Evolutionary conservation across 2,113 vertebrate species (phyloP).

Genomic region (Nycticryphes semicollaris): DNA sequence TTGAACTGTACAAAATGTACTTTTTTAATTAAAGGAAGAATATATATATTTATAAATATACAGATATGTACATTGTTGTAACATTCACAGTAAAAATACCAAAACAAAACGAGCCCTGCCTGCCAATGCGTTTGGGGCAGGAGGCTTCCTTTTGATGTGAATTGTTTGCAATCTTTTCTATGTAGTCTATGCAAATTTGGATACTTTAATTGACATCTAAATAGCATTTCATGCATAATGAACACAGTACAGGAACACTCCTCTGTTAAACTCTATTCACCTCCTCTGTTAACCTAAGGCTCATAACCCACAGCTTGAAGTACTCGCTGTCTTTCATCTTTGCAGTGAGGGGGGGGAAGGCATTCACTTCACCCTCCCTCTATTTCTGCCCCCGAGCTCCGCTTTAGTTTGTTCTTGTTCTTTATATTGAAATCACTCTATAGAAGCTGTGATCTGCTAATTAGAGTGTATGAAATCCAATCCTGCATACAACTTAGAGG

Average conservation of each 20-base stretch:
- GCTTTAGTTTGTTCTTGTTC: slow-evolving; percentile 17
- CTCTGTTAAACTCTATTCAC: slow-evolving; percentile 45
- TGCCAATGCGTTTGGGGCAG: slow-evolving; percentile 47
- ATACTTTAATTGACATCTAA: slow-evolving; percentile 65
- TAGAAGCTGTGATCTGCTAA: slow-evolving; percentile 13
- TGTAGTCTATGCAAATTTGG: slow-evolving; percentile 56
- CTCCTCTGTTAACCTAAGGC: slow-evolving; percentile 15
- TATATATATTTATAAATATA: slow-evolving; percentile 81
- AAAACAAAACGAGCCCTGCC: background rate
- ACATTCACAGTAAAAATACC: slow-evolving; percentile 71
- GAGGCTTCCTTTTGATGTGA: slow-evolving; percentile 51
- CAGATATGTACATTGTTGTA: slow-evolving; percentile 67
- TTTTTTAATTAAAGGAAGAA: slow-evolving; percentile 70
- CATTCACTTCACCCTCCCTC: background rate
- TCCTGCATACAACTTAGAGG: background rate
- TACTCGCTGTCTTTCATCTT: background rate
- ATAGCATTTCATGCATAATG: slow-evolving; percentile 60
- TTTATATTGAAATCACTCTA: slow-evolving; percentile 5
- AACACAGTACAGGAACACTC: slow-evolving; percentile 43
- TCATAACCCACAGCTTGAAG: slow-evolving; percentile 35
- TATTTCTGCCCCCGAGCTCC: background rate
- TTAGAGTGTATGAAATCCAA: slow-evolving; percentile 27
- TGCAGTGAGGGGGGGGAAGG: background rate
- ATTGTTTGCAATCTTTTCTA: slow-evolving; percentile 30
- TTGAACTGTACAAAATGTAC: slow-evolving; percentile 66